Conservation (phyloP, 2,888 invertebrate species). For the Aphodius sticticus region DNA sequence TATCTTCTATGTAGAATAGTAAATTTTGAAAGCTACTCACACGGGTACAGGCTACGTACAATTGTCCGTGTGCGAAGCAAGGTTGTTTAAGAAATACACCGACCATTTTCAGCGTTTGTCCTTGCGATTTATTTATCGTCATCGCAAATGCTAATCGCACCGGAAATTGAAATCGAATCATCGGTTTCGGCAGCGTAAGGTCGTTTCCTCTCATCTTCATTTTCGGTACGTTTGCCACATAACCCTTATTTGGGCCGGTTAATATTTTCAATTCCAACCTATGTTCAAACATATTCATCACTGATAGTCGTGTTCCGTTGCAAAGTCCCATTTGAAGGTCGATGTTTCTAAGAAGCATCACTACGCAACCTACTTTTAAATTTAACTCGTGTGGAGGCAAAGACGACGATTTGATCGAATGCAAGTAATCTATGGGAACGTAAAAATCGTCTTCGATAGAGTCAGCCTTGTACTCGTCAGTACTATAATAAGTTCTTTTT, state of each 20-base stretch:
- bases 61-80: conserved; percentile 42
- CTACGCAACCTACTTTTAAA: conserved; percentile 34
- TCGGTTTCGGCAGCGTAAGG: conserved; percentile 32
- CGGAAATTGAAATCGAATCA: conserved; percentile 40
- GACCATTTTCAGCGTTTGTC: conserved; percentile 41
- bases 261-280: conserved; percentile 18
- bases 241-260: conserved; percentile 16
- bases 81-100: conserved; percentile 39
- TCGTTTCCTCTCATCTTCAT: conserved; percentile 32
- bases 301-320: conserved; percentile 35
- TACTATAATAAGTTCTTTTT: too few species aligned
- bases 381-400: conserved; percentile 22
- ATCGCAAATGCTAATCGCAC: conserved; percentile 42
- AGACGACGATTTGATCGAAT: conserved; percentile 7
- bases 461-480: too few species aligned
- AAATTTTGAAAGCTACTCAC: conserved; percentile 25
- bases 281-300: conserved; percentile 11
- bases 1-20: conserved; percentile 15
- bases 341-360: conserved; percentile 41
- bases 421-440: conserved; percentile 18
- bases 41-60: conserved; percentile 42
- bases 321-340: conserved; percentile 34
- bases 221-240: conserved; percentile 30
- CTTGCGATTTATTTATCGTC: conserved; percentile 44
- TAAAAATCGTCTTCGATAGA: conserved; percentile 30